phyloP scores from a whole-genome alignment of 2,113 vertebrate species.

The Takifugu flavidus region DNA sequence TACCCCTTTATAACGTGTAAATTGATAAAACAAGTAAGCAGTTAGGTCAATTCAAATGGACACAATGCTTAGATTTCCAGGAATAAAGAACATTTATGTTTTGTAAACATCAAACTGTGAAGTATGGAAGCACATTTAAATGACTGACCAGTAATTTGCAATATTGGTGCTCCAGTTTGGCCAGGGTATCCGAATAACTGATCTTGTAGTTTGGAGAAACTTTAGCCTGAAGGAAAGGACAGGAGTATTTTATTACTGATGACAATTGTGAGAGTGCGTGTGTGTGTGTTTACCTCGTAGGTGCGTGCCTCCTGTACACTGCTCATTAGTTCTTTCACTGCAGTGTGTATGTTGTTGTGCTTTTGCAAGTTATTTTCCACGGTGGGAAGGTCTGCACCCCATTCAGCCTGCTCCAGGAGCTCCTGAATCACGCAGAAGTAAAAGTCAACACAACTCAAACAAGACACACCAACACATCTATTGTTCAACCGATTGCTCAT shows the following conservation, averaged over 20 bases:
- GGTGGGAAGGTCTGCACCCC: slow-evolving; percentile 90
- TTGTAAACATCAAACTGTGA: neutral
- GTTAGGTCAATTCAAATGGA: neutral
- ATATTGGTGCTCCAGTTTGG: slow-evolving; percentile 93
- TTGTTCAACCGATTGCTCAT: neutral
- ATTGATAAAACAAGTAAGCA: neutral
- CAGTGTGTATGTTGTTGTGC: slow-evolving; percentile 82
- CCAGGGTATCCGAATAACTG: slow-evolving; percentile 89
- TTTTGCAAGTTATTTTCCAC: slow-evolving; percentile 89
- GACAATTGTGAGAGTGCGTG: slow-evolving; percentile 36
- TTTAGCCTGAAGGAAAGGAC: slow-evolving; percentile 73
- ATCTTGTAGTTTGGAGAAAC: slow-evolving; percentile 89
- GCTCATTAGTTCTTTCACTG: slow-evolving; percentile 85
- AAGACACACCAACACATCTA: neutral
- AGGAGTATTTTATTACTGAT: neutral
- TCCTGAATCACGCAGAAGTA: slow-evolving; percentile 71
- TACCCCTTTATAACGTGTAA: too few species aligned
- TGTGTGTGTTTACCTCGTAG: slow-evolving; percentile 79
- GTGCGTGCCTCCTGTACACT: slow-evolving; percentile 87
- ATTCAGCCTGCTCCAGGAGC: slow-evolving; percentile 87
- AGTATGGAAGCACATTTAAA: too few species aligned
- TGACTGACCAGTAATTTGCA: slow-evolving; percentile 91
- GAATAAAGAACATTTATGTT: neutral
- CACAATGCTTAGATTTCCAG: too few species aligned
- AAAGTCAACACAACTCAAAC: neutral